Evolutionary conservation across 2,113 vertebrate species (phyloP), one percentile per base, ranked within the genome.

Genomic region (Pollimyrus isidori): DNA sequence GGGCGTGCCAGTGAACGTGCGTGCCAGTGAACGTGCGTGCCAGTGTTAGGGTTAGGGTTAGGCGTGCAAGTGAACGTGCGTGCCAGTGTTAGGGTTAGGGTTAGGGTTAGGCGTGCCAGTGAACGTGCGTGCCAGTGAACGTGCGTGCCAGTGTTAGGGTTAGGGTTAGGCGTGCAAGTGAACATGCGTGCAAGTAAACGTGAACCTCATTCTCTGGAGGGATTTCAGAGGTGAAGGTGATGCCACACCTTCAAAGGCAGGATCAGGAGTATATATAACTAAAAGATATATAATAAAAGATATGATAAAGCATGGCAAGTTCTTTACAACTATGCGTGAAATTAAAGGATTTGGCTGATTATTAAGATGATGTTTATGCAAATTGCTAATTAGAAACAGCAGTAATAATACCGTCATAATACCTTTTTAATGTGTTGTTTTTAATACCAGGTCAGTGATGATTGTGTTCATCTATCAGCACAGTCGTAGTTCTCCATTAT

Each of bases 281-380:
- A 5, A 50, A n/a, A 49, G 48, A 85, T 85, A 48, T 35, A 35
- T 35, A 35, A 35, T 35, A 35, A 35, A 35, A 35, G 35, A 35
- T 35, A 35, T 35, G 35, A 35, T 35, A 35, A 35, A 35, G 48
- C 48, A 4, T 86, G 45, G 23, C 83, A 50, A 86, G 45, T 48
- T 48, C 45, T 86, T 86, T 86, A 86, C 45, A 86, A 19, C 73
- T 39, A 80, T 39, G 48, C 83, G 3, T 26, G 45, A 86, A 86
- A 86, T 86, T 86, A 86, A 86, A 50, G n/a, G 46, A 49, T 86
- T 50, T 86, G 48, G 23, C 17, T 86, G 23, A 86, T 86, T 46
- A 48, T 48, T 86, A 26, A 49, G 19, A 46, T 86, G 45, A 86
- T 26, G 48, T 86, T 26, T 50, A 86, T 86, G 73, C 15, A 80